Conservation (phyloP, 2,888 invertebrate genomes). For the Trichacis sp. region DNA sequence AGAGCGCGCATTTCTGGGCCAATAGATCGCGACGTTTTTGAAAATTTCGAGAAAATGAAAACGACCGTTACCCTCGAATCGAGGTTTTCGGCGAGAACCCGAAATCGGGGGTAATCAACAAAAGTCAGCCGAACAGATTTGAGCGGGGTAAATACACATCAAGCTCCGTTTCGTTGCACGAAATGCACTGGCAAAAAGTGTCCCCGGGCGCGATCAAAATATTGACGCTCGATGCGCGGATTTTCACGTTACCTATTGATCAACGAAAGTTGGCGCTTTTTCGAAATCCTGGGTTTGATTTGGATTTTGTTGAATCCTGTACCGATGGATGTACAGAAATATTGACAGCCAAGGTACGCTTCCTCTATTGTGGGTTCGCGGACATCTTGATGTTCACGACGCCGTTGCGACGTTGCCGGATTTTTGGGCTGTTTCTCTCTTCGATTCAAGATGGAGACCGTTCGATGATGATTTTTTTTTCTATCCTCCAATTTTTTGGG, state of each 20-base stretch:
- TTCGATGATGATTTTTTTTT: not conserved
- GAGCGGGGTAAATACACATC: not conserved
- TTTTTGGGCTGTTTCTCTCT: no score
- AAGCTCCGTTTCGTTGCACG: not conserved
- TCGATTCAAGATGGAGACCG: conserved; percentile 39
- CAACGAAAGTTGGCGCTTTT: not conserved
- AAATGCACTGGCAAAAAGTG: conserved; percentile 4
- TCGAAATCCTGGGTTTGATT: not conserved
- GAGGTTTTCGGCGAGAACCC: no score
- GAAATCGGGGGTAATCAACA: no score
- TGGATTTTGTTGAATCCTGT: not conserved
- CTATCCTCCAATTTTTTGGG: no score
- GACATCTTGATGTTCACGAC: conserved; percentile 47
- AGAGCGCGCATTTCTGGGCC: no score
- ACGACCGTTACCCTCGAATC: no score
- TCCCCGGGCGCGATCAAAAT: not conserved
- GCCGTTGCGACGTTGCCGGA: conserved; percentile 47
- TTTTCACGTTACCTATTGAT: not conserved
- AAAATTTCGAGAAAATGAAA: no score
- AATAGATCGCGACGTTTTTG: no score
- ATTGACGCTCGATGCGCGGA: not conserved
- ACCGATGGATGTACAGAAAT: conserved; percentile 41
- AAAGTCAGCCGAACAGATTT: not conserved
- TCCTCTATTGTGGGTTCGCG: conserved; percentile 46
- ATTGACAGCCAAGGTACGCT: conserved; percentile 56